Evolutionary conservation across 2,113 vertebrate species (phyloP), one percentile per base, ranked within the genome.

Genomic region (Hirundichthys speculiger): DNA sequence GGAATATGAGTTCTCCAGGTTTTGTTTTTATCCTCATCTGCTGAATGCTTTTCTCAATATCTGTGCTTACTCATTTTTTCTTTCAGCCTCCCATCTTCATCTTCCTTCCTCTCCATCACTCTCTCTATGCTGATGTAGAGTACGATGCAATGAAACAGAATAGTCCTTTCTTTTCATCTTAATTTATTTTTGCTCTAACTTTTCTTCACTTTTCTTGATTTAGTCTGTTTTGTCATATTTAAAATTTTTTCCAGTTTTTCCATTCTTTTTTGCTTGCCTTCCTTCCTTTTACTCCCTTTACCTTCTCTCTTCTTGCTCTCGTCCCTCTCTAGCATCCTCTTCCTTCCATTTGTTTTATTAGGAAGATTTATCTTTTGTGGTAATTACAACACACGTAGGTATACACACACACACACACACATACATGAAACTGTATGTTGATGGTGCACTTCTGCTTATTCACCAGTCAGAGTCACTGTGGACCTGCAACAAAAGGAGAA

Each of bases 311-410:
- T 79, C 69, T 58, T 34, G 25, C 57, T 76, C 59, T 79, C 55
- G 58, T 65, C 42, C 53, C 67, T 78, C 80, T 85, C 84, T 13
- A 45, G 84, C 76, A 84, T 73, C 65, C 60, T 66, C 75, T 80
- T 76, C 77, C 79, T 84, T 76, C 83, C 48, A 71, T 86, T 79
- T 81, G 76, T 86, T 87, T 87, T 79, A 84, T 90, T 83, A 84
- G 77, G 77, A 83, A 79, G 80, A 87, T 84, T 83, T 84, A 86
- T 86, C 75, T 77, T 72, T 59, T 84, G 43, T 55, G 71, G 80
- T 83, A 88, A 88, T 88, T 84, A 86, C 77, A 78, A 69, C 46
- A 69, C 43, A 61, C 58, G 72, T 62, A 60, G 56, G 68, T 50
- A 54, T 4, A 50, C 50, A 61, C 30, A 16, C 24, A 46, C 24